Evolutionary conservation across 1,140 invertebrate genomes (phyloP), one percentile per base, ranked within the genome.

Genomic region (Stegodyphus dumicola): DNA sequence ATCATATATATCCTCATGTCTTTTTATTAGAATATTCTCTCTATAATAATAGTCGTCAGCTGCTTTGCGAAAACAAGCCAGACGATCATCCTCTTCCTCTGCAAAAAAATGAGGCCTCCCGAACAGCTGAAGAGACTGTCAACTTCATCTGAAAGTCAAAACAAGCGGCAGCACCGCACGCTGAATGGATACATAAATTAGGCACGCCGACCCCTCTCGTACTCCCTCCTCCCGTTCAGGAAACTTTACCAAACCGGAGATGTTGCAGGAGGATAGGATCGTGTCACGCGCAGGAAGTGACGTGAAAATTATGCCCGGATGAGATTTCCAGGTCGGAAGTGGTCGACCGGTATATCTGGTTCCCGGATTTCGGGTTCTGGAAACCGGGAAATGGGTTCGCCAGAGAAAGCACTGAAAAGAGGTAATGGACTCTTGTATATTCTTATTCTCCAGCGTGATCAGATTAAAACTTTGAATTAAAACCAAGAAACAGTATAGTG

Each of bases 81-180:
- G 17, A n/a, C n/a, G n/a, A 73, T n/a, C 70, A 73, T 33, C 74
- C 74, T 54, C 74, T 76, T 64, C 54, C 18, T 33, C 9, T 7
- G 49, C 18, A 3, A 48, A 18, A 9, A 64, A 11, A 10, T 33
- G 33, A 33, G 13, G 11, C 18, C 33, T 49, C 17, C 18, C 15
- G 64, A 80, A 73, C 78, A 80, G 78, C 67, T 64, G 69, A 80
- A 56, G 17, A 54, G 53, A 7, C 69, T 73, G 73, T 18, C 7
- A 56, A 33, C 78, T 71, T 69, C 78, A 80, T 60, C 65, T 80
- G 78, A 60, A 73, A 80, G 78, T 80, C 78, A 80, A 80, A 80
- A 80, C 78, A 80, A 60, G 54, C 7, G 18, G 66, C n/a, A 17
- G 18, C 7, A 7, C 13, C 65, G 18, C 18, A 66, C 65, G 11